These are phyloP conservation scores for Temnothorax longispinosus DNA, from an alignment of 1,140 invertebrate species.

Conservation along the genomic window DNA sequence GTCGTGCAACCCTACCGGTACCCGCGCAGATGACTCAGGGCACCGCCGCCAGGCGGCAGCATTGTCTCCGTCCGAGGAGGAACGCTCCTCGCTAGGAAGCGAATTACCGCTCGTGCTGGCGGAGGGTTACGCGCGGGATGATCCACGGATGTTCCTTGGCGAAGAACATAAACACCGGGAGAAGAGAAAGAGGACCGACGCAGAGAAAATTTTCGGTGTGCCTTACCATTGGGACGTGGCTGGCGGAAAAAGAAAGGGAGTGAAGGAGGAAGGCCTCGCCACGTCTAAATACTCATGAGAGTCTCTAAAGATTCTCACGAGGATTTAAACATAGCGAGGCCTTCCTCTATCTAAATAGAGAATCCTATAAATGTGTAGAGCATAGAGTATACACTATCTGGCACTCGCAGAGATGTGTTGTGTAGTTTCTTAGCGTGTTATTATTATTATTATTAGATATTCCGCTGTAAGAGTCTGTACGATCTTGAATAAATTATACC, in stretches of 20 bases:
- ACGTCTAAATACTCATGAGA: slow-evolving; percentile 70
- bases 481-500: slow-evolving; percentile 46
- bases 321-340: too few species aligned
- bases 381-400: slow-evolving; percentile 65
- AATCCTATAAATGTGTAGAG: slow-evolving; percentile 70
- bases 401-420: slow-evolving; percentile 65
- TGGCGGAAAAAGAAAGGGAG: slow-evolving; percentile 16
- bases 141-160: slow-evolving; percentile 10
- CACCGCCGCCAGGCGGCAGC: slow-evolving; percentile 74
- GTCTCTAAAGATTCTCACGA: slow-evolving; percentile 25
- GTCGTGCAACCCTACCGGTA: slow-evolving; percentile 62
- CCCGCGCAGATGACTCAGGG: slow-evolving; percentile 69
- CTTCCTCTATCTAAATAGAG: slow-evolving; percentile 50
- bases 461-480: slow-evolving; percentile 26
- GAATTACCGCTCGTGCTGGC: background rate
- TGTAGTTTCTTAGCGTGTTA: slow-evolving; percentile 59
- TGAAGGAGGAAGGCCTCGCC: slow-evolving; percentile 43
- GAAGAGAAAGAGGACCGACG: slow-evolving; percentile 26
- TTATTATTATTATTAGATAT: slow-evolving; percentile 55
- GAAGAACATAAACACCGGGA: background rate
- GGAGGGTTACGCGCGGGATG: slow-evolving; percentile 17
- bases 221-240: background rate
- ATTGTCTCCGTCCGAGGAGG: slow-evolving; percentile 7
- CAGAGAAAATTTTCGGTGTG: background rate
- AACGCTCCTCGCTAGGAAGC: slow-evolving; percentile 4